Percentiles rank a stretch among this genome's conserved stretches.
phyloP scores from a whole-genome alignment of 2,888 invertebrate genomes.

The Nemurella pictetii region DNA sequence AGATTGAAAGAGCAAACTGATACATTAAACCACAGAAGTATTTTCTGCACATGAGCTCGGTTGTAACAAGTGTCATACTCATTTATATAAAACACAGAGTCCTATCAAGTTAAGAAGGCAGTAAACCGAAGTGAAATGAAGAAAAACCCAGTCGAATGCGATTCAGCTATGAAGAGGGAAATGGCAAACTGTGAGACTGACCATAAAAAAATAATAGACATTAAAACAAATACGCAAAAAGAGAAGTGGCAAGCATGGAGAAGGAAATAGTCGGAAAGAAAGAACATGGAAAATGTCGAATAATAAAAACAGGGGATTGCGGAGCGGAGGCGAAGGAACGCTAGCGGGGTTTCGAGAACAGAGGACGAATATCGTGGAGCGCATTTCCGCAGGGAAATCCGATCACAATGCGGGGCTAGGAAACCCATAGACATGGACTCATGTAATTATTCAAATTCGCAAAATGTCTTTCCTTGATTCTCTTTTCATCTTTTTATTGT shows the following conservation, averaged over 20 bases:
- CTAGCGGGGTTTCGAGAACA: background rate
- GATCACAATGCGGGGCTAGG: constrained; percentile 17
- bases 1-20: background rate
- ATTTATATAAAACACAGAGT: background rate
- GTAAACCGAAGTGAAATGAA: background rate
- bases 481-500: constrained; percentile 10
- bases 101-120: background rate
- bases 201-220: constrained; percentile 15
- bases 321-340: background rate
- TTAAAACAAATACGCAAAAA: constrained; percentile 17
- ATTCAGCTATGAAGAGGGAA: background rate
- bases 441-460: constrained; percentile 39
- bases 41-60: background rate
- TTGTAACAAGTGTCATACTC: background rate
- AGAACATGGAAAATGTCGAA: background rate
- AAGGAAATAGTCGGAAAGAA: background rate
- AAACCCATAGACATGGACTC: constrained; percentile 32
- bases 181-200: background rate
- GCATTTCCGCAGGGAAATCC: constrained; percentile 7
- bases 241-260: background rate
- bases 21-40: background rate
- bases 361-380: background rate
- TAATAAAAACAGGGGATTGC: constrained; percentile 11
- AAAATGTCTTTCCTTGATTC: constrained; percentile 28
- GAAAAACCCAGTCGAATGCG: background rate